Conservation (phyloP, 2,888 invertebrate species). For the Caenorhabditis auriculariae region DNA sequence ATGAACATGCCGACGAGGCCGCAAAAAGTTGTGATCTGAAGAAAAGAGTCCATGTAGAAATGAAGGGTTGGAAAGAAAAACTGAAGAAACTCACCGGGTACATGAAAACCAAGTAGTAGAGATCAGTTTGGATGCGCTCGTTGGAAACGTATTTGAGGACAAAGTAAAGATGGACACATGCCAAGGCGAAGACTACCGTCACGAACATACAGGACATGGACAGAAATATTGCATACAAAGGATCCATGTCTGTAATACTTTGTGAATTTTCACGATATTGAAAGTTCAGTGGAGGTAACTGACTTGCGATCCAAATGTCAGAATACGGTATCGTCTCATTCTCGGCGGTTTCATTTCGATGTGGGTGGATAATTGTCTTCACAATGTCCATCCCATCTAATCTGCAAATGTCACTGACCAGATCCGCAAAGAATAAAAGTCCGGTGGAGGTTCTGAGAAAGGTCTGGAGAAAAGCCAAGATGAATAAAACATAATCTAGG, state of each 20-base stretch:
- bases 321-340: no score
- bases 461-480: no score
- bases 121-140: conserved; percentile 55
- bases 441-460: no score
- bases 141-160: conserved; percentile 57
- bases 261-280: no score
- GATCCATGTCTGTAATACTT: conserved; percentile 55
- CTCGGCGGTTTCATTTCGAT: no score
- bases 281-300: no score
- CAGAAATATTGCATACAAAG: conserved; percentile 42
- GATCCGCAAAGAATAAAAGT: no score
- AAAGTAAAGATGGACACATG: conserved; percentile 51
- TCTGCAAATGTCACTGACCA: no score
- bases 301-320: no score
- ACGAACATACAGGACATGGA: conserved; percentile 45
- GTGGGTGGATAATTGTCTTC: no score
- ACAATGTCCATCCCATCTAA: no score
- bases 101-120: conserved; percentile 60
- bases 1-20: conserved; percentile 59
- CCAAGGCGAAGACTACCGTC: conserved; percentile 42
- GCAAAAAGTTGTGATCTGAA: conserved; percentile 54
- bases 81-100: conserved; percentile 45
- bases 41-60: neutral
- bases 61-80: neutral
- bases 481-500: no score